phyloP scores from a whole-genome alignment of 2,113 vertebrate species.

The Zosterops pallidus region DNA sequence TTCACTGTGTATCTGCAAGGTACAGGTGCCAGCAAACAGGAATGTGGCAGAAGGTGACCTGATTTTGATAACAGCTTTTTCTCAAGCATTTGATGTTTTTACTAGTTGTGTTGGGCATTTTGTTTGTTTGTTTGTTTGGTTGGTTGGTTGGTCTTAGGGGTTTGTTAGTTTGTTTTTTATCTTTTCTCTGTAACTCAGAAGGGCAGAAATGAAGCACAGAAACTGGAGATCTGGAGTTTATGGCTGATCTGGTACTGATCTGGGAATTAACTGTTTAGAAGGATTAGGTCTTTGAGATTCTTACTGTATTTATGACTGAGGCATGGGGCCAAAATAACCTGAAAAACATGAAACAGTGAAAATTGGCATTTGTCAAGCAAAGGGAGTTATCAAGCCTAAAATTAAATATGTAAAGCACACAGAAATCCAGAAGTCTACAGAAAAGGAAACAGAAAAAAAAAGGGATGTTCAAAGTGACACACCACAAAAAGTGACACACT shows the following conservation, averaged over 20 bases:
- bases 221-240: neutral
- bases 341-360: neutral
- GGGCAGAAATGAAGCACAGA: neutral
- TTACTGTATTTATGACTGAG: neutral
- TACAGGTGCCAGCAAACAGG: neutral
- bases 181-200: neutral
- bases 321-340: neutral
- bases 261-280: neutral
- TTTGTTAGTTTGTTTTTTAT: neutral
- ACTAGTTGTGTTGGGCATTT: neutral
- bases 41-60: constrained; percentile 19
- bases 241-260: neutral
- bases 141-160: no score
- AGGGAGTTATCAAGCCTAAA: neutral
- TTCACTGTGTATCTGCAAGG: neutral
- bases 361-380: neutral
- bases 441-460: neutral
- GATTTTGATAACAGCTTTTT: neutral
- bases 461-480: neutral
- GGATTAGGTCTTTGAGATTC: neutral
- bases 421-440: neutral
- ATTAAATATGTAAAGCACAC: neutral
- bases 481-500: neutral
- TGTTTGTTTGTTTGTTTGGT: neutral
- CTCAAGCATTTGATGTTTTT: neutral